Conservation (phyloP, 2,797 vertebrate genomes). For the Onychomys arenicola region DNA sequence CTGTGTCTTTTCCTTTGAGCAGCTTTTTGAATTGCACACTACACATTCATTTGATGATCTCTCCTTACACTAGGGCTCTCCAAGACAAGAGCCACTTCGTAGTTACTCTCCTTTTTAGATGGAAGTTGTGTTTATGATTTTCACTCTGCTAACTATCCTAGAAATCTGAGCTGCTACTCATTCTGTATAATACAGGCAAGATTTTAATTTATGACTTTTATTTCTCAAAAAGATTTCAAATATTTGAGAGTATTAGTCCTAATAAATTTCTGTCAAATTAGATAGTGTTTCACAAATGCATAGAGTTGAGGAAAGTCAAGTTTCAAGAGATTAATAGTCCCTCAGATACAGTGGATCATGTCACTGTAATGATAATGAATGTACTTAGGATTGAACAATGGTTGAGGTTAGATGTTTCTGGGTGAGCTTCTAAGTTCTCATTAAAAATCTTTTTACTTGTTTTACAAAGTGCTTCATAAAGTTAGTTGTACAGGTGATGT, state of each 20-base stretch:
- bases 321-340: background rate
- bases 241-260: background rate
- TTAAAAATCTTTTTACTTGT: background rate
- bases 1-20: background rate
- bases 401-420: background rate
- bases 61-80: background rate
- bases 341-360: background rate
- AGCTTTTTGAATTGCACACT: background rate
- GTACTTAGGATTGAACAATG: background rate
- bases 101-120: background rate
- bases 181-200: background rate
- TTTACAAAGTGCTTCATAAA: slow-evolving; percentile 35
- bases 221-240: background rate
- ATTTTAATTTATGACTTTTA: background rate
- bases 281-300: background rate
- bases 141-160: background rate
- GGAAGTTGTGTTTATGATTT: background rate
- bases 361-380: background rate
- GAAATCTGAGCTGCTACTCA: background rate
- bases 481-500: background rate
- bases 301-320: background rate
- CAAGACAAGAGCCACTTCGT: background rate
- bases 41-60: background rate
- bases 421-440: background rate
- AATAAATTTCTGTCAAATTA: slow-evolving; percentile 6